Percentiles rank a stretch among this genome's conserved stretches.
These are phyloP conservation scores for Smithornis capensis DNA, from an alignment of 2,113 vertebrate species.

Conservation along the genomic window DNA sequence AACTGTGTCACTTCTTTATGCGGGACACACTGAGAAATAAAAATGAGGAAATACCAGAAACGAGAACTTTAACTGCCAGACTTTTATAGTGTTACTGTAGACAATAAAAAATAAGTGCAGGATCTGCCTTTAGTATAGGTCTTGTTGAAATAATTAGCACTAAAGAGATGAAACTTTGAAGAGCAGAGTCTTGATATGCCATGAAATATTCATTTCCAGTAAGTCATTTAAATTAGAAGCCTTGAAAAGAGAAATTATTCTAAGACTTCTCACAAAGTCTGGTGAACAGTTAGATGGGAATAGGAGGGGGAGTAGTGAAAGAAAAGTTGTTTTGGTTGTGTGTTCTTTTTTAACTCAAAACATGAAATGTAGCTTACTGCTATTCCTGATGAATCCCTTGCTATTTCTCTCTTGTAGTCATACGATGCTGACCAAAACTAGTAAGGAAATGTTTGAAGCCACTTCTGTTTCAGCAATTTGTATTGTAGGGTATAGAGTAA, in stretches of 20 bases:
- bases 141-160: slow-evolving; percentile 27
- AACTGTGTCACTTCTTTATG: neutral
- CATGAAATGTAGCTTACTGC: neutral
- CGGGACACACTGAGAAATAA: neutral
- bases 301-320: neutral
- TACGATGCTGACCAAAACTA: neutral
- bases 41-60: neutral
- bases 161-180: neutral
- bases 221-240: slow-evolving; percentile 21
- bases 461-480: neutral
- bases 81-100: neutral
- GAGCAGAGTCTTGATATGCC: neutral
- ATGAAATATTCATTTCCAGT: slow-evolving; percentile 28
- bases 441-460: slow-evolving; percentile 24
- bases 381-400: neutral
- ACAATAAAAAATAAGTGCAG: neutral
- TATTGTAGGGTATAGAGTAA: neutral
- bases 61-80: neutral
- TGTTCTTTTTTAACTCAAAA: neutral
- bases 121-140: neutral
- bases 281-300: neutral
- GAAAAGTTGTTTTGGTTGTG: neutral
- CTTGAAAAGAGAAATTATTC: slow-evolving; percentile 4
- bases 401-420: neutral
- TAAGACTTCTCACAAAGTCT: neutral